Evolutionary conservation across 1,140 invertebrate genomes (phyloP).

Genomic region (Drosophila nasuta): DNA sequence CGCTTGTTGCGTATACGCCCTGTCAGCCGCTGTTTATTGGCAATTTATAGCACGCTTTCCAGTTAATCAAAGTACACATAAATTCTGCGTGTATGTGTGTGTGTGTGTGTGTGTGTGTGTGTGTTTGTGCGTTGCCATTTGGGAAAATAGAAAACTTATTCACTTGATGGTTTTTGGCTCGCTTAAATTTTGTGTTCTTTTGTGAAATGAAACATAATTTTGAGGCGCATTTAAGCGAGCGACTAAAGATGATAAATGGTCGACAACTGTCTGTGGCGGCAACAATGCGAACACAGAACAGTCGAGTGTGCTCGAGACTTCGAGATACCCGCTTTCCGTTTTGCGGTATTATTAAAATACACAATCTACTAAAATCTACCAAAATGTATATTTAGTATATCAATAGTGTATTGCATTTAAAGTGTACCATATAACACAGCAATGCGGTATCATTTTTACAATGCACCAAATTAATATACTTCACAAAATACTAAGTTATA

Average conservation of each 20-base stretch:
- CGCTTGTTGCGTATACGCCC: conserved; percentile 18
- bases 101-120: too few species aligned
- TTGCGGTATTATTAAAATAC: too few species aligned
- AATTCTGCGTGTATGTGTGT: conserved; percentile 4
- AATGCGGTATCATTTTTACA: too few species aligned
- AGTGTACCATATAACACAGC: too few species aligned
- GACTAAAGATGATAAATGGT: conserved; percentile 65
- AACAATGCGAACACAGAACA: conserved; percentile 2
- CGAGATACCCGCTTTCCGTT: too few species aligned
- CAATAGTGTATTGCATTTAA: too few species aligned
- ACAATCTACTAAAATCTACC: too few species aligned
- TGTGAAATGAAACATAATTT: conserved; percentile 62
- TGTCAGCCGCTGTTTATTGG: neutral
- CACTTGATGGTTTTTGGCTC: conserved; percentile 2
- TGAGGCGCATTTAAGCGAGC: conserved; percentile 55
- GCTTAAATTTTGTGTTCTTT: conserved; percentile 19
- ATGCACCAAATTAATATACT: too few species aligned
- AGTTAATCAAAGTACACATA: conserved; percentile 38
- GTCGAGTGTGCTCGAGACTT: too few species aligned
- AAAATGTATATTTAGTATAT: too few species aligned
- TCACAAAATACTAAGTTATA: too few species aligned
- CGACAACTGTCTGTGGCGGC: conserved; percentile 38
- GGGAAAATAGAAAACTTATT: conserved; percentile 12
- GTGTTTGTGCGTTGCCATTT: neutral
- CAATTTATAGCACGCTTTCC: conserved; percentile 13